Evolutionary conservation across 1,140 invertebrate species (phyloP).

Genomic region (Apis laboriosa): DNA sequence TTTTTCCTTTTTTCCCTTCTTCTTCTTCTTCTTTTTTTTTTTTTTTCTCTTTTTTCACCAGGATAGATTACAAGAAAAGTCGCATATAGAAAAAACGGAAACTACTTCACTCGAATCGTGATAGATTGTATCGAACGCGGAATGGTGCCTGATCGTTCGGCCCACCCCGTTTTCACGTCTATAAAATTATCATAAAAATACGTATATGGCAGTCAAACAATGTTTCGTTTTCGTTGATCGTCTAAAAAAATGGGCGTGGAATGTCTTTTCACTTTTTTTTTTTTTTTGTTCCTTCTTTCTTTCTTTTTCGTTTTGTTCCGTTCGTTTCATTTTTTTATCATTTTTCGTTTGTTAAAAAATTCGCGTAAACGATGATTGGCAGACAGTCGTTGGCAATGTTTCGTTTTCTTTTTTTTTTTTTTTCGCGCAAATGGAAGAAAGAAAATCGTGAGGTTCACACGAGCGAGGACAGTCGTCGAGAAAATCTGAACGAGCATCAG

Average conservation of each 20-base stretch:
- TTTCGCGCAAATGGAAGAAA: conserved; percentile 34
- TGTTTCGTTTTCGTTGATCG: conserved; percentile 31
- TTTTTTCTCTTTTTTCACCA: neutral
- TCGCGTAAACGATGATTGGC: conserved; percentile 37
- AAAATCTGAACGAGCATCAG: conserved; percentile 19
- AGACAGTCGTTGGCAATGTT: conserved; percentile 44
- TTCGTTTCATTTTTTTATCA: neutral
- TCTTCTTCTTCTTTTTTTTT: neutral
- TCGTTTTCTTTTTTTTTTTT: neutral
- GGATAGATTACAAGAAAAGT: conserved; percentile 25
- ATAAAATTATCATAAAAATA: conserved; percentile 34
- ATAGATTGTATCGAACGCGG: conserved; percentile 16
- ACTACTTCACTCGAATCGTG: conserved; percentile 17
- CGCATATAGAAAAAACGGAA: conserved; percentile 14
- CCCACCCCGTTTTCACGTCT: conserved; percentile 20
- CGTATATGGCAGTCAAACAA: conserved; percentile 34
- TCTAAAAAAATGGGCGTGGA: conserved; percentile 26
- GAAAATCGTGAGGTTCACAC: conserved; percentile 25
- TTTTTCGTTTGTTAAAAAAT: conserved; percentile 13
- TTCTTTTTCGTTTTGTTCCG: conserved; percentile 2
- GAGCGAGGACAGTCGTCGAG: conserved; percentile 28
- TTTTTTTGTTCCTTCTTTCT: neutral
- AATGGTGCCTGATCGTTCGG: neutral
- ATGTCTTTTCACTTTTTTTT: conserved; percentile 34
- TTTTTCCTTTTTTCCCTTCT: neutral